A percentile compares a stretch with the other conserved stretches of the same genome.
Evolutionary conservation across 2,113 vertebrate species (phyloP).

Genomic region (Pardalotus punctatus): DNA sequence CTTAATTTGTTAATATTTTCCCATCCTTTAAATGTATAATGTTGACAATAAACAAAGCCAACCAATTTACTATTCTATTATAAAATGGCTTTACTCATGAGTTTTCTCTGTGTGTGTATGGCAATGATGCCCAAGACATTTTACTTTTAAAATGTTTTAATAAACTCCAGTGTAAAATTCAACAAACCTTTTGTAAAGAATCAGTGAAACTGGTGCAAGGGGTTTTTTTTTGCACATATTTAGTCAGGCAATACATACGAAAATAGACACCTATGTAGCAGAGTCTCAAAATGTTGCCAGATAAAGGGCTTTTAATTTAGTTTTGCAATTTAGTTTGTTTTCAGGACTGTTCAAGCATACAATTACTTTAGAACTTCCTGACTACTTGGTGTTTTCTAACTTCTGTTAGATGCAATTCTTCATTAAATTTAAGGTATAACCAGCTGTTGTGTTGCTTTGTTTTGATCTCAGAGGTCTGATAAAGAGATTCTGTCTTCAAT

Average conservation of each 20-base stretch:
- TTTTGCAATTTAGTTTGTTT: not conserved
- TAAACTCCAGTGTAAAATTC: not conserved
- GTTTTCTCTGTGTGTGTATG: not conserved
- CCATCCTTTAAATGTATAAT: not conserved
- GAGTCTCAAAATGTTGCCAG: not conserved
- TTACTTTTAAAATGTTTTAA: not conserved
- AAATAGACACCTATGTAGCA: not conserved
- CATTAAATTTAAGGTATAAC: not conserved
- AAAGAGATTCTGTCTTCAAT: not conserved
- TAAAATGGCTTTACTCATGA: not conserved
- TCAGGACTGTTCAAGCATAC: not conserved
- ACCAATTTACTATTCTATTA: not conserved
- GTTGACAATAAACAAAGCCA: not conserved
- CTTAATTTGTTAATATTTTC: not conserved
- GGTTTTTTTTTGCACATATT: not conserved
- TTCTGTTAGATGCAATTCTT: not conserved
- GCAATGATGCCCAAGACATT: not conserved
- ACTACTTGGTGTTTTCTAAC: not conserved
- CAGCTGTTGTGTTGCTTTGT: not conserved
- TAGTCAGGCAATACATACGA: not conserved
- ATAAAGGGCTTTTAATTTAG: not conserved
- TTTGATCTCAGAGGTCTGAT: not conserved
- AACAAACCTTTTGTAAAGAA: not conserved
- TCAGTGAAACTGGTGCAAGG: not conserved
- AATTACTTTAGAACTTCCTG: not conserved